Evolutionary conservation across 2,888 invertebrate species (phyloP).

Genomic region (Prionchulus punctatus): DNA sequence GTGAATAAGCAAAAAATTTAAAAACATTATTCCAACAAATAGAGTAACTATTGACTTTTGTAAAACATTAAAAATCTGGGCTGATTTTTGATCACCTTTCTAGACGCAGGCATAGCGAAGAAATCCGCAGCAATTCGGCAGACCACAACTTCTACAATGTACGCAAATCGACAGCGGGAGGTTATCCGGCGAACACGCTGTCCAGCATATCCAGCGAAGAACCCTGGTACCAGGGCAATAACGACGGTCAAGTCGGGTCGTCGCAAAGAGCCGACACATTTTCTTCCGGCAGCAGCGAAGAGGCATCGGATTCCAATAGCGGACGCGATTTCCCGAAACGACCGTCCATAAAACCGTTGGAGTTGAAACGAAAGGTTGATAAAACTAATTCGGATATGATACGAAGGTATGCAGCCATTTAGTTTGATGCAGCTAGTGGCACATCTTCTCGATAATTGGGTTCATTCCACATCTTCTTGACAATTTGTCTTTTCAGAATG

Average conservation of each 20-base stretch:
- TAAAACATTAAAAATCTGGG: not conserved
- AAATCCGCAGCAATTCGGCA: slow-evolving; percentile 3
- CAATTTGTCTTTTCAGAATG: too few relatives aligned
- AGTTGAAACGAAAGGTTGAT: not conserved
- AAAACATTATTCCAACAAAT: too few relatives aligned
- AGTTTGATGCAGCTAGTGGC: not conserved
- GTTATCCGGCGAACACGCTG: not conserved
- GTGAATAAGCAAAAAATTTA: too few relatives aligned
- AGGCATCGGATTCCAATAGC: not conserved
- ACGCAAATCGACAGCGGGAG: too few relatives aligned
- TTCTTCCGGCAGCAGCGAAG: slow-evolving; percentile 9
- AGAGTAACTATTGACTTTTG: too few relatives aligned
- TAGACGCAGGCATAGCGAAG: not conserved
- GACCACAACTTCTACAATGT: not conserved
- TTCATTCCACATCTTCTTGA: too few relatives aligned
- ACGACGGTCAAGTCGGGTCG: not conserved
- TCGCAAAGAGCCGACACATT: slow-evolving; percentile 6
- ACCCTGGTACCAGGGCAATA: not conserved
- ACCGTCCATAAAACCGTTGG: not conserved
- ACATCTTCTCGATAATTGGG: too few relatives aligned
- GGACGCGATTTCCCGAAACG: too few relatives aligned
- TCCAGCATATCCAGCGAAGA: not conserved
- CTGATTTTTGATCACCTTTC: not conserved
- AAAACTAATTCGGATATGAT: slow-evolving; percentile 2
- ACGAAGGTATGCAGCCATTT: not conserved